These are phyloP conservation scores for Chaetodon trifasciatus DNA, from an alignment of 2,797 vertebrate genomes.

Conservation along the genomic window DNA sequence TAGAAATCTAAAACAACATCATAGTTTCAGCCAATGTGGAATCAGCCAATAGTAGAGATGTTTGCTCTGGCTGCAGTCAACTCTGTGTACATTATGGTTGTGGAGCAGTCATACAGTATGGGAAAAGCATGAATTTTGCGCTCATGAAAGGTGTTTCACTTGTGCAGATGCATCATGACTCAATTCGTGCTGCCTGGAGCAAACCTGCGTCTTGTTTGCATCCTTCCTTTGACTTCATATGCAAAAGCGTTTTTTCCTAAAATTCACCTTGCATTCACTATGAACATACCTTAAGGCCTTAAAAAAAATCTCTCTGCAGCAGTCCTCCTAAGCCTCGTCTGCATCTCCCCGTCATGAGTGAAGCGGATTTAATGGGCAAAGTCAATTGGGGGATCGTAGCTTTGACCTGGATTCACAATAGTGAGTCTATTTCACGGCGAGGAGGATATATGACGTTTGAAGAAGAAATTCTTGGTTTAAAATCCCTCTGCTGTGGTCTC, in stretches of 20 bases:
- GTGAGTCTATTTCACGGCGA: constrained; percentile 35
- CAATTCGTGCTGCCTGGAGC: constrained; percentile 17
- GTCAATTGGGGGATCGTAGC: constrained; percentile 24
- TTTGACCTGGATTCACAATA: constrained; percentile 52
- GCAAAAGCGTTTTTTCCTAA: constrained; percentile 10
- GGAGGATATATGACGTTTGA: constrained; percentile 27
- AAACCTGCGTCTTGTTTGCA: constrained; percentile 19
- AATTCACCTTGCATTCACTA: constrained; percentile 19
- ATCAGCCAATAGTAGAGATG: not conserved
- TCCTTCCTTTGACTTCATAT: constrained; percentile 29
- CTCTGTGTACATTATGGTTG: not conserved
- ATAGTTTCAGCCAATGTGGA: not conserved
- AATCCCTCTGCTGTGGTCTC: constrained; percentile 22
- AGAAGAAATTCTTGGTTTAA: constrained; percentile 17
- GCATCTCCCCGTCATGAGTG: constrained; percentile 15
- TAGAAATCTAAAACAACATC: not conserved
- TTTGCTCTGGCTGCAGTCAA: constrained; percentile 8
- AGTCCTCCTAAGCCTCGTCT: not conserved
- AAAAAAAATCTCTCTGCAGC: constrained; percentile 5
- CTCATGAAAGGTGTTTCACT: constrained; percentile 30
- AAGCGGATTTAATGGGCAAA: constrained; percentile 32
- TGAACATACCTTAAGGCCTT: constrained; percentile 23
- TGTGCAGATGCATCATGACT: constrained; percentile 23
- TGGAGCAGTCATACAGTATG: constrained; percentile 9
- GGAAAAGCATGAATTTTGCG: constrained; percentile 8